Evolutionary conservation across 1,140 invertebrate genomes (phyloP), one percentile per base, ranked within the genome.

Genomic region (Cydia fagiglandana): DNA sequence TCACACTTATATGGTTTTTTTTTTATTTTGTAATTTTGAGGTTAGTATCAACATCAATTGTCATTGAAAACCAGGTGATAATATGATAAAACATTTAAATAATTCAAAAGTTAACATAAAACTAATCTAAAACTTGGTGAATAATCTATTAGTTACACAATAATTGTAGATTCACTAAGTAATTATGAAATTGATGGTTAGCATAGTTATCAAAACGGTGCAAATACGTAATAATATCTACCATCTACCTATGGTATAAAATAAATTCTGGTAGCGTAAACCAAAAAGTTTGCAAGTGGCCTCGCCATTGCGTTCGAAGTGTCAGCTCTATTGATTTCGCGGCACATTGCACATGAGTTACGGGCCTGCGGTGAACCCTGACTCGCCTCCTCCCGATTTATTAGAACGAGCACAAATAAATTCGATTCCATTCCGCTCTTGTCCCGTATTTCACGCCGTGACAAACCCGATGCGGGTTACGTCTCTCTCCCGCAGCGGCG

Each of bases 241-340:
- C 7, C 38, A 41, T 61, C 56, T 61, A 61, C 56, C 56, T 20
- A 61, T 24, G 0, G 24, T 24, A 24, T 24, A 61, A n/a, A 61
- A 24, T n/a, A 7, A 53, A 53, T 61, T n/a, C 56, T 24, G 56
- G n/a, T 24, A 24, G 24, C 20, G 56, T n/a, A 61, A 24, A 61
- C 56, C 56, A 61, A 61, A 61, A 61, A 61, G 56, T 12, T 10
- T 9, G 20, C 50, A 53, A 53, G 50, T 50, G 47, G 47, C 53
- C n/a, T 17, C n/a, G 53, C 56, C 56, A n/a, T 61, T 12, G 56
- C 56, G 20, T 61, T 61, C 17, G 15, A 61, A 61, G 56, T 61
- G 56, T 81, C 83, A 83, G 86, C 78, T 87, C 83, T 91, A 91
- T 92, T 91, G 91, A 92, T 91, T 91, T 92, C 91, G 88, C 86